Evolutionary conservation across 2,888 invertebrate genomes (phyloP).

Genomic region (Pilophorus perplexus): DNA sequence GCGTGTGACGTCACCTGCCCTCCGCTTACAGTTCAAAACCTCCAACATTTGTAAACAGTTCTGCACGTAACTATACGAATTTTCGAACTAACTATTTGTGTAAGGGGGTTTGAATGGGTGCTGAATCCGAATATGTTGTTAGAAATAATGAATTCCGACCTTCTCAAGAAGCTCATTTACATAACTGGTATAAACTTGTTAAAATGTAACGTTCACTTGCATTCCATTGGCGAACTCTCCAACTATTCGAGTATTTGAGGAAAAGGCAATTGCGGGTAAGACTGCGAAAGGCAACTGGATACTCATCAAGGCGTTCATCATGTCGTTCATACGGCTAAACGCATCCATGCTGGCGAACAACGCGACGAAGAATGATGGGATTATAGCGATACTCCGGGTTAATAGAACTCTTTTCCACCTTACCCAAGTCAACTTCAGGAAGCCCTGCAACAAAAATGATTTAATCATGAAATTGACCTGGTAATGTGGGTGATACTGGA

Average conservation of each 20-base stretch:
- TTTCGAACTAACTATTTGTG: too few species aligned
- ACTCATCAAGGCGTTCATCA: slow-evolving; percentile 81
- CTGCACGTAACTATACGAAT: too few species aligned
- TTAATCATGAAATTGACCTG: too few species aligned
- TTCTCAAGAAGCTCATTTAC: background rate
- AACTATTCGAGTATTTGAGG: slow-evolving; percentile 74
- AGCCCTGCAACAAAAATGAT: slow-evolving; percentile 58
- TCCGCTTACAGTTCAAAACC: too few species aligned
- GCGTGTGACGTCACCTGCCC: too few species aligned
- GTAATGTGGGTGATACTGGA: too few species aligned
- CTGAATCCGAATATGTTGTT: too few species aligned
- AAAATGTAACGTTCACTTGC: slow-evolving; percentile 58
- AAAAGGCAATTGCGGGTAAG: slow-evolving; percentile 81
- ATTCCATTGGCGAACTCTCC: slow-evolving; percentile 77
- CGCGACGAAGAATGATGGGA: slow-evolving; percentile 67
- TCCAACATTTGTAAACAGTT: too few species aligned
- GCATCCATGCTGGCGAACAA: slow-evolving; percentile 65
- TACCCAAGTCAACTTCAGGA: slow-evolving; percentile 77
- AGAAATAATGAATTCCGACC: too few species aligned
- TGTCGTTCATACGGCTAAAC: slow-evolving; percentile 76
- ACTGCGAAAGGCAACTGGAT: slow-evolving; percentile 83
- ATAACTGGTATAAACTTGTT: background rate
- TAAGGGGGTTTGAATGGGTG: too few species aligned
- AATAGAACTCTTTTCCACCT: slow-evolving; percentile 81
- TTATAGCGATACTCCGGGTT: slow-evolving; percentile 78